A percentile compares a stretch with the other conserved stretches of the same genome.
These are phyloP conservation scores for Eulemur macaco DNA, from an alignment of 2,113 vertebrate species.

Conservation along the genomic window DNA sequence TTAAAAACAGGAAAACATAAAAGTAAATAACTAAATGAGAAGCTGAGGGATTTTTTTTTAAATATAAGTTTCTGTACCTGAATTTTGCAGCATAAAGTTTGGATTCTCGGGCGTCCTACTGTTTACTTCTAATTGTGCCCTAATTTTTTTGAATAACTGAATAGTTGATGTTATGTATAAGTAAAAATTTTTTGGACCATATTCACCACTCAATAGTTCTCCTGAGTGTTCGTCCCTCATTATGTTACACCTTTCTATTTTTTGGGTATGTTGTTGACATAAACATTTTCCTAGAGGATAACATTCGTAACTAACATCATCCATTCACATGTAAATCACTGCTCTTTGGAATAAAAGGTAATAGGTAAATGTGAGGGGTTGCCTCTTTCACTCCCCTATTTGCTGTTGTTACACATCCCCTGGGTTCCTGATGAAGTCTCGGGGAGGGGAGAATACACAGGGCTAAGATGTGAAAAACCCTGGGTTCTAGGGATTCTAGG, in stretches of 20 bases:
- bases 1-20: neutral
- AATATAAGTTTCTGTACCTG: neutral
- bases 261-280: neutral
- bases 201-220: neutral
- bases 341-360: neutral
- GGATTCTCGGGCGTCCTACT: neutral
- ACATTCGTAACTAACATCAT: neutral
- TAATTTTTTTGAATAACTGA: neutral
- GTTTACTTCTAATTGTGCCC: neutral
- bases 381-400: neutral
- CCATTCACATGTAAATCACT: neutral
- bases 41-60: neutral
- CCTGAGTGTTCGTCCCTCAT: neutral
- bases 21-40: neutral
- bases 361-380: neutral
- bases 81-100: neutral
- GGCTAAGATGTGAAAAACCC: neutral
- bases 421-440: too few relatives aligned
- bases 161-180: neutral
- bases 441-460: neutral
- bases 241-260: neutral
- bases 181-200: neutral
- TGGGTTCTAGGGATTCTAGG: neutral
- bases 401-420: neutral
- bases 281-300: neutral